Conservation (phyloP, 2,797 vertebrate genomes). For the Rhynchonycteris naso region DNA sequence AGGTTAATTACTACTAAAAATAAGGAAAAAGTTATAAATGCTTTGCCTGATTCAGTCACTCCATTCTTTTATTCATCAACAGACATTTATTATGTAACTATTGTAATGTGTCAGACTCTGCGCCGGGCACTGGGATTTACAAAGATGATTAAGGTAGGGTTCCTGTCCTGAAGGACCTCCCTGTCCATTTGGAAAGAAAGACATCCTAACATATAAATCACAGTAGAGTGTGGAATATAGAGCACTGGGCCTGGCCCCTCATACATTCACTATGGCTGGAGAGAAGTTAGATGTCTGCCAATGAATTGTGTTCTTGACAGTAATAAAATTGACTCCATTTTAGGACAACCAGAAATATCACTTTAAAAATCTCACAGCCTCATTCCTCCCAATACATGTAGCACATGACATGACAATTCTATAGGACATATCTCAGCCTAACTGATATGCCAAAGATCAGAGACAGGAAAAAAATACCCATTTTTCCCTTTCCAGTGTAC, state of each 20-base stretch:
- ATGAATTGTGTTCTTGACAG: neutral
- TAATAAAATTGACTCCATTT: slow-evolving; percentile 28
- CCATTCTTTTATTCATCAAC: slow-evolving; percentile 35
- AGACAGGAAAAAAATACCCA: slow-evolving; percentile 39
- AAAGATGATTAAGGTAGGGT: slow-evolving; percentile 54
- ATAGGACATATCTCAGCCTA: slow-evolving; percentile 33
- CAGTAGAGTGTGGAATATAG: neutral
- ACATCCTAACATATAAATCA: slow-evolving; percentile 29
- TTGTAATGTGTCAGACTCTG: neutral
- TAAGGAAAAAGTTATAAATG: slow-evolving; percentile 1
- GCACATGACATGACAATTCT: neutral
- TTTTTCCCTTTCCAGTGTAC: slow-evolving; percentile 37
- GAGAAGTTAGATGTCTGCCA: neutral
- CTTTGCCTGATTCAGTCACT: slow-evolving; percentile 39
- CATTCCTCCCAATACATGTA: slow-evolving; percentile 57
- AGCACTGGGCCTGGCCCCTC: neutral
- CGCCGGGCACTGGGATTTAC: slow-evolving; percentile 16
- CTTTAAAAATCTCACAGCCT: slow-evolving; percentile 4
- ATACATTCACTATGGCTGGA: neutral
- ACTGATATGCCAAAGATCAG: slow-evolving; percentile 63
- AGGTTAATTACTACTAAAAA: slow-evolving; percentile 48
- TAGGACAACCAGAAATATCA: slow-evolving; percentile 11
- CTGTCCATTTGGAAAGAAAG: slow-evolving; percentile 11
- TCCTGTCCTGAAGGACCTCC: slow-evolving; percentile 28
- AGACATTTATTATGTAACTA: slow-evolving; percentile 56